Conservation (phyloP, 2,113 vertebrate genomes). For the Athene cunicularia region DNA sequence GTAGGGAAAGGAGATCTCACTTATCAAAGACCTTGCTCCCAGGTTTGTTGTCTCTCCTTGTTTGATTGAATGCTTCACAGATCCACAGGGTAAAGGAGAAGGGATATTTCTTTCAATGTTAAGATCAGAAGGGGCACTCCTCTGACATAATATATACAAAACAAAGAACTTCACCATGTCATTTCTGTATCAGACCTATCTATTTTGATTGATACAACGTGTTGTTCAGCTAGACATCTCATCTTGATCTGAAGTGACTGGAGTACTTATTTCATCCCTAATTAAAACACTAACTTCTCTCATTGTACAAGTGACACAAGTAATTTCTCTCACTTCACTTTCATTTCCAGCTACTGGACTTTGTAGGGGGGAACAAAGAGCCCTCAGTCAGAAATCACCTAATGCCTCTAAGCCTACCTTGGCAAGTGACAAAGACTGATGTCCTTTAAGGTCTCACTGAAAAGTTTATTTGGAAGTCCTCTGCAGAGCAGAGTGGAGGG, state of each 20-base stretch:
- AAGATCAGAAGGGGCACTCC: not conserved
- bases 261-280: not conserved
- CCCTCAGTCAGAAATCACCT: not conserved
- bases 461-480: not conserved
- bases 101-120: not conserved
- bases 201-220: not conserved
- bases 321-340: not conserved
- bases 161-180: not conserved
- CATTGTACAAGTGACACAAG: not conserved
- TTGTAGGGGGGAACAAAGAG: not conserved
- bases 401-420: not conserved
- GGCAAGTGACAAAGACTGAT: not conserved
- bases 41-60: not conserved
- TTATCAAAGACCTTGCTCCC: not conserved
- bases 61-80: not conserved
- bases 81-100: not conserved
- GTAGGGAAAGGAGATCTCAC: not conserved
- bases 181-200: not conserved
- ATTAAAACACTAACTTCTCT: not conserved
- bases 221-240: not conserved
- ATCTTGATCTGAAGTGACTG: not conserved
- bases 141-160: not conserved
- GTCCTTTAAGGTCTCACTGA: not conserved
- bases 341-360: not conserved
- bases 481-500: not conserved